Evolutionary conservation across 2,113 vertebrate genomes (phyloP).

Genomic region (Melanotaenia duboulayi): DNA sequence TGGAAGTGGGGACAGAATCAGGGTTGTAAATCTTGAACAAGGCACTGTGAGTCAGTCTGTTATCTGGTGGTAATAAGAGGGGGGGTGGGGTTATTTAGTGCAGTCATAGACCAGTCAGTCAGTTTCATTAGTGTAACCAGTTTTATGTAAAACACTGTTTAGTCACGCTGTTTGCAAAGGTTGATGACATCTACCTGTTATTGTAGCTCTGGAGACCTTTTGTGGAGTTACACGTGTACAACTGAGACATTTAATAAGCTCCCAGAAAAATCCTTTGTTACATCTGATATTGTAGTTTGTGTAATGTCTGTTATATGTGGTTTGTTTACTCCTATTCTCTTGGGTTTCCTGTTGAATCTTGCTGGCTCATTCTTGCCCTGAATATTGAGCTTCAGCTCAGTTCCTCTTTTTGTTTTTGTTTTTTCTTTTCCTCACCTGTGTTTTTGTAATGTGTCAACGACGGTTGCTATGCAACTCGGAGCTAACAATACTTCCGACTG

Average conservation of each 20-base stretch:
- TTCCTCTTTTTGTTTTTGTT: no score
- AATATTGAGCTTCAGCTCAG: background rate
- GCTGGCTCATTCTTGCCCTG: conserved; percentile 22
- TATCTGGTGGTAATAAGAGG: conserved; percentile 54
- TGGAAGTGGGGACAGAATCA: conserved; percentile 37
- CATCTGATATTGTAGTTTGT: background rate
- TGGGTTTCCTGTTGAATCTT: conserved; percentile 18
- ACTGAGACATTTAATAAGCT: background rate
- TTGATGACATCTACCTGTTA: background rate
- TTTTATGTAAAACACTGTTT: conserved; percentile 8
- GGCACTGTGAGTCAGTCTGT: conserved; percentile 64
- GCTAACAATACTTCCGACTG: conserved; percentile 57
- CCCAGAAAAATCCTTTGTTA: background rate
- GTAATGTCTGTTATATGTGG: background rate
- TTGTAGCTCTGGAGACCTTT: background rate
- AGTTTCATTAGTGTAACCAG: conserved; percentile 24
- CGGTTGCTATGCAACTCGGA: conserved; percentile 62
- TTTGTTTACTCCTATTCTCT: conserved; percentile 13
- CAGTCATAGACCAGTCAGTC: conserved; percentile 33
- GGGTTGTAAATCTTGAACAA: conserved; percentile 59
- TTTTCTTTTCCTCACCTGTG: conserved; percentile 42
- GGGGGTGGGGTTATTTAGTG: conserved; percentile 30
- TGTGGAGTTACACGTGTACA: no score
- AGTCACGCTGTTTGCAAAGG: no score
- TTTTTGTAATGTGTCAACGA: conserved; percentile 52